These are phyloP conservation scores for Cichlasoma orientale DNA, from an alignment of 2,797 vertebrate genomes.

Conservation along the genomic window DNA sequence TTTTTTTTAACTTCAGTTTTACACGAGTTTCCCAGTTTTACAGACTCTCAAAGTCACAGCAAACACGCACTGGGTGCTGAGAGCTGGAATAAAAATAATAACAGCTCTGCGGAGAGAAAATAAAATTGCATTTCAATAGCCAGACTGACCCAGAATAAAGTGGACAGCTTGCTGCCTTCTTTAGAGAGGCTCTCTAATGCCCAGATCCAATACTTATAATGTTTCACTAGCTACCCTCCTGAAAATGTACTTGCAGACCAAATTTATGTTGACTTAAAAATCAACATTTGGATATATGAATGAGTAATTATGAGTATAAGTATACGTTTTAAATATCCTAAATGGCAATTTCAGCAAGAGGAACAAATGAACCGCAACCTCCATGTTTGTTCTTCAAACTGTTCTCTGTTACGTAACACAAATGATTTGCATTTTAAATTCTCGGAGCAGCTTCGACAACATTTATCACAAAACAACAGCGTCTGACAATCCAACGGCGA, in stretches of 20 bases:
- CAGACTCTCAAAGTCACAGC: slow-evolving; percentile 43
- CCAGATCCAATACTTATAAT: background rate
- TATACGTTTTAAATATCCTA: background rate
- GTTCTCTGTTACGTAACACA: background rate
- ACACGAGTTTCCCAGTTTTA: slow-evolving; percentile 47
- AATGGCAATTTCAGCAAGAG: background rate
- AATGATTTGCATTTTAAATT: background rate
- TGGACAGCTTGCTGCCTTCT: background rate
- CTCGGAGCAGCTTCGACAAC: background rate
- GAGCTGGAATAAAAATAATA: slow-evolving; percentile 41
- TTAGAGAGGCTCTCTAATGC: background rate
- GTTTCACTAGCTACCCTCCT: background rate
- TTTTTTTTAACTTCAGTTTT: slow-evolving; percentile 43
- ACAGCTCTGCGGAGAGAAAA: slow-evolving; percentile 14
- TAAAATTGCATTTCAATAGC: slow-evolving; percentile 5
- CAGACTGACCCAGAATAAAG: slow-evolving; percentile 1
- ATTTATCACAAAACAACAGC: background rate
- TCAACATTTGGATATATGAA: background rate
- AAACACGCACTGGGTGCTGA: slow-evolving; percentile 31
- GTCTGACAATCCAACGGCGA: slow-evolving; percentile 15
- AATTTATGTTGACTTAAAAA: background rate
- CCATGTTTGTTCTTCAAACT: background rate
- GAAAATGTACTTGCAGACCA: background rate
- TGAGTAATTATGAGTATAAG: background rate
- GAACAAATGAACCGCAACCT: background rate